Conservation (phyloP, 1,140 invertebrate species). For the Magallana ariakensis region DNA sequence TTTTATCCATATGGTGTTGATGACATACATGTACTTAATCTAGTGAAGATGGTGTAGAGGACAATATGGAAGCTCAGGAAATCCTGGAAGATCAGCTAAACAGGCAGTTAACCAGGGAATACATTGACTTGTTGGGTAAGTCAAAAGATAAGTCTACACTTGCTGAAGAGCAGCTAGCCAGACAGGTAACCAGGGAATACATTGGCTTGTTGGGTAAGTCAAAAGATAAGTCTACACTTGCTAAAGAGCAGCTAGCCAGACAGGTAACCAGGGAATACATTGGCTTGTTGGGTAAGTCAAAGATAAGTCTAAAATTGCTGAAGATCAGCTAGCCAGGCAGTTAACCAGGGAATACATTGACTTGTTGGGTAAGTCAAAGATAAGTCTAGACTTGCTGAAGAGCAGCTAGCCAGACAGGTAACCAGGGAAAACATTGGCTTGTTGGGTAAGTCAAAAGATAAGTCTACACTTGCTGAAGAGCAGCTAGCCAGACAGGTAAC, state of each 20-base stretch:
- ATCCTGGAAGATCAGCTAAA: conserved; percentile 93
- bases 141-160: not conserved
- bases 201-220: conserved; percentile 85
- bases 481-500: not conserved
- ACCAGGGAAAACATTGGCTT: conserved; percentile 90
- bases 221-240: not conserved
- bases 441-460: conserved; percentile 78
- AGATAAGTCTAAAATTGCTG: conserved; percentile 67
- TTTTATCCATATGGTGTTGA: no score
- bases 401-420: not conserved
- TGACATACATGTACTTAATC: not conserved
- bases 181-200: conserved; percentile 92
- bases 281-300: conserved; percentile 84
- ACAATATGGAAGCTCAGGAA: conserved; percentile 89
- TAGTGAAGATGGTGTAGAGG: conserved; percentile 80
- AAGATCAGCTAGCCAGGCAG: conserved; percentile 92
- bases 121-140: conserved; percentile 87
- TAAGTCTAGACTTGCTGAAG: no score
- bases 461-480: no score
- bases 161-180: conserved; percentile 90
- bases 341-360: conserved; percentile 93
- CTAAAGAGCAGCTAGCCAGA: conserved; percentile 91
- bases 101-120: conserved; percentile 91
- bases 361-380: conserved; percentile 80
- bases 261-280: conserved; percentile 93